Conservation (phyloP, 92 coral and sea anemone species). For the Heteractis magnifica region DNA sequence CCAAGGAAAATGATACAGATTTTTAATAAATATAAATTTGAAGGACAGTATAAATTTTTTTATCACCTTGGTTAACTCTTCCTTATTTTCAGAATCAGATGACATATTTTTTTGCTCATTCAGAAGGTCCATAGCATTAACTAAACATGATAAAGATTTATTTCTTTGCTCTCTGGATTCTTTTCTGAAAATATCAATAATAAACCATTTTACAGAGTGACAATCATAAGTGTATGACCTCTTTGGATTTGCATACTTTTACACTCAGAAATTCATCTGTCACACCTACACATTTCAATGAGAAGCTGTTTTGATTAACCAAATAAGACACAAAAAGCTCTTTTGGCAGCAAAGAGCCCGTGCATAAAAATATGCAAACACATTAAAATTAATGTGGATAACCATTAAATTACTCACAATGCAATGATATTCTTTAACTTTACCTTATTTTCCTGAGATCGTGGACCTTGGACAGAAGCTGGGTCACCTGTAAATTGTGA, state of each 20-base stretch:
- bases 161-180: neutral
- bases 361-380: too few relatives aligned
- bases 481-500: neutral
- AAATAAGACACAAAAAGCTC: too few relatives aligned
- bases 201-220: too few relatives aligned
- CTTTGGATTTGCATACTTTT: too few relatives aligned
- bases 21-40: neutral
- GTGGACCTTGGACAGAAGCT: neutral
- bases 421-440: neutral
- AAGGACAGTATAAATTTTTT: neutral
- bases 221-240: too few relatives aligned
- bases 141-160: neutral
- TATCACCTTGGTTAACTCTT: constrained; percentile 4
- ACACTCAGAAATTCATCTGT: too few relatives aligned
- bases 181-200: neutral
- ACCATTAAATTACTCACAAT: neutral
- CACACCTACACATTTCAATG: too few relatives aligned
- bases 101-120: neutral
- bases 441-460: neutral
- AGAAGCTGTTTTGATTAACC: too few relatives aligned
- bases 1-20: neutral
- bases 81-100: neutral
- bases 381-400: too few relatives aligned
- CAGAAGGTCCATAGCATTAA: neutral
- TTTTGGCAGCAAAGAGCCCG: too few relatives aligned